Evolutionary conservation across 2,888 invertebrate species (phyloP).

Genomic region (Lasioglossum leucozonium): DNA sequence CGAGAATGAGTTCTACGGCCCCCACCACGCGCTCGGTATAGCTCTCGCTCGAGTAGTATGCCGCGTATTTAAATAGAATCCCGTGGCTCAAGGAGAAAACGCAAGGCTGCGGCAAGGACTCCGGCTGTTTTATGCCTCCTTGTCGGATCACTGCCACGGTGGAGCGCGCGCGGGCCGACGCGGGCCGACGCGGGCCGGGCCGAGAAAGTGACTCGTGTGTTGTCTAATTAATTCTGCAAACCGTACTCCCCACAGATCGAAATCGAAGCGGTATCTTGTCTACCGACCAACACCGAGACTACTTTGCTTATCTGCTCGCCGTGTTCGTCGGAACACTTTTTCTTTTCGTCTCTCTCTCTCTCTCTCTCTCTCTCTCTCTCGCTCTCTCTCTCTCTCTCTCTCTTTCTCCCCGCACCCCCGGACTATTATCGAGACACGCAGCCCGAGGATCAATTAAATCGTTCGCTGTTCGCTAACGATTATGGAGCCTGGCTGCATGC

Average conservation of each 20-base stretch:
- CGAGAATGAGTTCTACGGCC: slow-evolving; percentile 46
- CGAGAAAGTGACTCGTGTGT: slow-evolving; percentile 48
- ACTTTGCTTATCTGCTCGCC: not conserved
- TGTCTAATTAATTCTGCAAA: slow-evolving; percentile 40
- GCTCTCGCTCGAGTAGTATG: slow-evolving; percentile 28
- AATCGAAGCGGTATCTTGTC: slow-evolving; percentile 14
- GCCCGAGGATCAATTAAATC: not conserved
- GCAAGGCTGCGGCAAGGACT: slow-evolving; percentile 81
- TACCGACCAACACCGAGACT: not conserved
- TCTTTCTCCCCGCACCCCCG: not conserved
- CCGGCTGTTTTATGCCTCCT: slow-evolving; percentile 65
- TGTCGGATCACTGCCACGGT: slow-evolving; percentile 64
- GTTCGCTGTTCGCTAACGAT: not conserved
- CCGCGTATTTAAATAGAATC: slow-evolving; percentile 77
- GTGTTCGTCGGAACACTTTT: not conserved
- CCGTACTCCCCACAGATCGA: slow-evolving; percentile 15
- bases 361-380: too few relatives aligned
- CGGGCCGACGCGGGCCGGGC: not conserved
- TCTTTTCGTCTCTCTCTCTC: not conserved
- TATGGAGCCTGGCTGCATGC: not conserved
- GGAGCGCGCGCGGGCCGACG: slow-evolving; percentile 10
- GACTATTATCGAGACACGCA: not conserved
- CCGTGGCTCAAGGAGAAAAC: slow-evolving; percentile 77
- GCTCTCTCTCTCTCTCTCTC: too few relatives aligned
- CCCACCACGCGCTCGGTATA: slow-evolving; percentile 12